A percentile compares a stretch with the other conserved stretches of the same genome.
Conservation (phyloP, 2,888 invertebrate genomes). For the Megamerina dolium region DNA sequence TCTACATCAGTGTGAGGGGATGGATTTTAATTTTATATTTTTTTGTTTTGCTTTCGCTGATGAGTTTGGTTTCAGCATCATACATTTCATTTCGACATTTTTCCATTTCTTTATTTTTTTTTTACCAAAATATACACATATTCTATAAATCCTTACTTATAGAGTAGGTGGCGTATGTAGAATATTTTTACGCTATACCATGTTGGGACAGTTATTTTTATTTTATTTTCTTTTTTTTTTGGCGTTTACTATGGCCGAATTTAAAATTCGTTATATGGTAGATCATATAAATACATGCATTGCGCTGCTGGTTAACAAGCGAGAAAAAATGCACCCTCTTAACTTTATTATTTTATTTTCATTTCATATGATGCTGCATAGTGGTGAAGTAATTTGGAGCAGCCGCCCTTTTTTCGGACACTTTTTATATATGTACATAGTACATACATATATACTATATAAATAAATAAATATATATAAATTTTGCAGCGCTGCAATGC, state of each 20-base stretch:
- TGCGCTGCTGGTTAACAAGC: constrained; percentile 25
- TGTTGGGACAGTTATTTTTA: constrained; percentile 30
- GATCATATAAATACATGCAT: background rate
- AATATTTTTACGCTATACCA: constrained; percentile 18
- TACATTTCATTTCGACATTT: constrained; percentile 4
- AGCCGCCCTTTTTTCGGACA: constrained; percentile 45
- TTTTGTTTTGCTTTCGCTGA: constrained; percentile 3
- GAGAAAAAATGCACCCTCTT: constrained; percentile 29
- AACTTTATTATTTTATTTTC: constrained; percentile 36
- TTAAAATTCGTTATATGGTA: background rate
- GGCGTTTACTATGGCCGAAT: background rate
- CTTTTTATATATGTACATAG: constrained; percentile 17
- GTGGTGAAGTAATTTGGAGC: too few species aligned
- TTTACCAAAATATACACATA: background rate
- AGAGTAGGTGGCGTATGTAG: too few species aligned
- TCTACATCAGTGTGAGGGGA: too few species aligned
- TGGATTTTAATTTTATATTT: constrained; percentile 34
- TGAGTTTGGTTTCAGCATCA: constrained; percentile 4
- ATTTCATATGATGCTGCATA: background rate
- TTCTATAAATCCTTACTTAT: too few species aligned
- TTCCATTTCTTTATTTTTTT: too few species aligned
- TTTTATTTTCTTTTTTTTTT: background rate
- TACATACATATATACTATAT: background rate
- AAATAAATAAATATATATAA: background rate
- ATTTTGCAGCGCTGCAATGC: constrained; percentile 10